Evolutionary conservation across 2,888 invertebrate species (phyloP), one percentile per base, ranked within the genome.

Genomic region (Hesperia comma): DNA sequence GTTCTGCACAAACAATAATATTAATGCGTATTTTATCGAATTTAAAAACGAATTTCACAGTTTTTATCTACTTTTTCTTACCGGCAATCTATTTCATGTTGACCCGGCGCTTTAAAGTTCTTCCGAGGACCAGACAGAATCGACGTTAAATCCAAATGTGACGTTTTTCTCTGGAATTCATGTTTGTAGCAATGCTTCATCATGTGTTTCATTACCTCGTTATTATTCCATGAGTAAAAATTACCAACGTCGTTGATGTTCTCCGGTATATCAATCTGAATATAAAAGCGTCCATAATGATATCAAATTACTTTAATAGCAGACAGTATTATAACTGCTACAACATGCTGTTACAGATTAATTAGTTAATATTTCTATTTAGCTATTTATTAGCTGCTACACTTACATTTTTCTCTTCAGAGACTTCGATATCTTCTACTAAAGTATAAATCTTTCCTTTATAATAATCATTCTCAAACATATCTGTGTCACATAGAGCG

Each of bases 201-300:
- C 77, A 94, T 91, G 40, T 90, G 81, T 0, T 89, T 82, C 0
- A 83, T 78, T 3, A 80, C 72, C 41, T 80, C 73, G 62, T 87
- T 93, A 70, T 94, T 94, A 72, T 94, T 94, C 94, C 94, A 94
- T 1, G 87, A 84, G 66, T 79, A 90, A 67, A 71, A 74, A 17
- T 63, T 67, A 8, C 26, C 19, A 6, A 62, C 49, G 61, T 68
- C 61, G 6, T 10, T 15, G 40, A 3, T 33, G 32, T 69, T 61
- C 4, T 63, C 63, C 7, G 21, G 0, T 26, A 6, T 26, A 26
- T 57, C n/a, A 1, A 40, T 46, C 63, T 63, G 14, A 37, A 40
- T n/a, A 17, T 40, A 53, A 26, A 6, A 19, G 21, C 1, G 2
- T 41, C 21, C 6, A 17, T 32, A 3, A 3, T 37, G 37, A 12